Base-by-base conservation (phyloP, 1,140 invertebrate species). In the Metopolophium dirhodum region DNA sequence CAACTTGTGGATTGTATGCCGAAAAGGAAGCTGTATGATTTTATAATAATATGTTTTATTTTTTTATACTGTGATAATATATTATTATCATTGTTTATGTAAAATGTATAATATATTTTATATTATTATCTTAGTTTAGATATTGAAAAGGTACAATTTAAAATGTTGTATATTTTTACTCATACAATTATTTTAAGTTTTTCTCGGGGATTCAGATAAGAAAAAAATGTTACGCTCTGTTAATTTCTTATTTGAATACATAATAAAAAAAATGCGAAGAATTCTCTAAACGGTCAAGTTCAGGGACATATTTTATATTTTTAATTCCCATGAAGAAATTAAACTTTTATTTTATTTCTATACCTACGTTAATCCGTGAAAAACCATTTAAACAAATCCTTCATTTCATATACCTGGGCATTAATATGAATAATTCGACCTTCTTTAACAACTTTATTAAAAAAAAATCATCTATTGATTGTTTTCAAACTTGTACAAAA, bases 301-400 rank as follows among this genome's bases (percentile, higher is more conserved):
- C 87, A 89, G 30, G 87, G 87, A 89, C 47, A 51, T 89, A 54
- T 89, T 51, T 89, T 89, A 37, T 54, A 26, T n/a, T 89, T 88
- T 88, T 88, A 88, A 54, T n/a, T 30, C 26, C 11, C 47, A n/a
- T n/a, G 18, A 88, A 88, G 30, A 88, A 88, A 49, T 49, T 88
- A 26, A n/a, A 88, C 47, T 49, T 88, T 35, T 49, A 88, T 49
- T 88, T 88, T 47, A 51, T 49, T 45, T 85, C 23, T 83, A 83
- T 85, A 45, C 83, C 22, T 85, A 85, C 23, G 41, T 85, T 88
- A 51, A 49, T 49, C 45, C 18, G 47, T 88, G n/a, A 51, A 88
- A 88, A 88, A 49, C 30, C 30, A 49, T 7, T 49, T 7, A 51
- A 88, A 88, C 18, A 87, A 89, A 54, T 54, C 49, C 49, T 88